A percentile compares a stretch with the other conserved stretches of the same genome.
These are phyloP conservation scores for Pristionchus japonicus DNA, from an alignment of 2,888 invertebrate genomes.

Conservation along the genomic window DNA sequence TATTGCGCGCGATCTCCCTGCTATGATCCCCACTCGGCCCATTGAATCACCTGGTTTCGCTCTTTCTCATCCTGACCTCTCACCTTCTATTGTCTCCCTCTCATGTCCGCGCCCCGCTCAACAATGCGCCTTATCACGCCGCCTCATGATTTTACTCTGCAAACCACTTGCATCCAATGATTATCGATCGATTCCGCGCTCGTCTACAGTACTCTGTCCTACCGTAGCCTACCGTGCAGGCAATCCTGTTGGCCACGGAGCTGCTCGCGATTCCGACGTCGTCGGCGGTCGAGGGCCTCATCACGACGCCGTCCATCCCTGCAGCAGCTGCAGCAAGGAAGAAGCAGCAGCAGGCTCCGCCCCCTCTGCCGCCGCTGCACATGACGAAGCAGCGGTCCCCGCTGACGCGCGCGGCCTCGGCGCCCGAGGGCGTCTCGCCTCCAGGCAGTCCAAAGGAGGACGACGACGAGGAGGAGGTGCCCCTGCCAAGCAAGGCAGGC, in stretches of 20 bases:
- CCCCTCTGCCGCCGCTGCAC: no score
- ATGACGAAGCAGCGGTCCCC: neutral
- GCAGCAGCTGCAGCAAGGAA: neutral
- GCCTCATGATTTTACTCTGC: neutral
- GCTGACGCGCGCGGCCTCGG: neutral
- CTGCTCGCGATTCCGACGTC: constrained; percentile 31
- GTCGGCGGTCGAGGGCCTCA: constrained; percentile 4
- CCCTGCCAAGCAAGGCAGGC: neutral
- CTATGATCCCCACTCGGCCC: neutral
- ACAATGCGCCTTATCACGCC: neutral
- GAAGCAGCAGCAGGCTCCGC: neutral
- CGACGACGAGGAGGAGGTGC: constrained; percentile 39
- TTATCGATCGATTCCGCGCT: neutral
- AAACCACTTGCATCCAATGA: neutral
- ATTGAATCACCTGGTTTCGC: neutral
- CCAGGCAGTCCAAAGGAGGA: neutral
- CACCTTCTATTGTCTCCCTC: neutral
- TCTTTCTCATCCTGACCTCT: neutral
- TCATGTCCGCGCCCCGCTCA: neutral
- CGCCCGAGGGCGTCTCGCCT: neutral
- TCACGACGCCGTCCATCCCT: neutral
- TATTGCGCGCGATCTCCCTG: neutral
- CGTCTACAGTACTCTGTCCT: neutral
- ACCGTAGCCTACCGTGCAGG: neutral
- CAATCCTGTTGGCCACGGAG: constrained; percentile 40